Evolutionary conservation across 2,797 vertebrate genomes (phyloP), one percentile per base, ranked within the genome.

Genomic region (Uromys caudimaculatus): DNA sequence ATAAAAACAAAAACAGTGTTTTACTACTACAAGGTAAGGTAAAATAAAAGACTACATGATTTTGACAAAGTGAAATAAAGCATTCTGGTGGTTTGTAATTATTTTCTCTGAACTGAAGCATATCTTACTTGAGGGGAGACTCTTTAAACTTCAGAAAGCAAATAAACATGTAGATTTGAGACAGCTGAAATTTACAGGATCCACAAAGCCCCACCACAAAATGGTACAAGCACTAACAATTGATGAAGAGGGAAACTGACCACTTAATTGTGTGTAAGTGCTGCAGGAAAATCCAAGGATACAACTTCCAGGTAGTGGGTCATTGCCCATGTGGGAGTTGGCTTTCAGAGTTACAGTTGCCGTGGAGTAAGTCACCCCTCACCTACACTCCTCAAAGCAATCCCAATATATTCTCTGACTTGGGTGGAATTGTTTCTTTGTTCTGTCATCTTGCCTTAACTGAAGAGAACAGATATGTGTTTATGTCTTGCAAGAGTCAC

Each of bases 21-120:
- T 86, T n/a, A 71, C 58, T 21, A 93, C 81, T 41, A 9, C 54
- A 75, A 44, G n/a, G 47, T 32, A 92, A 67, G 21, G 10, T 82
- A 93, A 96, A 93, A 73, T 56, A 81, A 78, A 88, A 50, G 6
- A 6, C 60, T 14, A 47, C 60, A 79, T 14, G 83, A 93, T 95
- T 93, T 54, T 89, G 47, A 58, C 54, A 89, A 91, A 78, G 6
- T 50, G 56, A 92, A 95, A 92, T 84, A 92, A 79, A 93, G 87
- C 91, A 38, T 21, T 82, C 24, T 95, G 38, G 19, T 87, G 23
- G 13, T 54, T 87, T 71, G 32, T 52, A 71, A 1, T 4, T 71
- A 54, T 69, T 71, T 87, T 54, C 19, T 71, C 13, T 6, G 67
- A 38, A 11, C 21, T 19, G 50, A 71, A 71, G 29, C 35, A 29